Percentiles rank a stretch among this genome's conserved stretches.
phyloP scores from a whole-genome alignment of 1,140 invertebrate genomes.

The Magallana angulata region DNA sequence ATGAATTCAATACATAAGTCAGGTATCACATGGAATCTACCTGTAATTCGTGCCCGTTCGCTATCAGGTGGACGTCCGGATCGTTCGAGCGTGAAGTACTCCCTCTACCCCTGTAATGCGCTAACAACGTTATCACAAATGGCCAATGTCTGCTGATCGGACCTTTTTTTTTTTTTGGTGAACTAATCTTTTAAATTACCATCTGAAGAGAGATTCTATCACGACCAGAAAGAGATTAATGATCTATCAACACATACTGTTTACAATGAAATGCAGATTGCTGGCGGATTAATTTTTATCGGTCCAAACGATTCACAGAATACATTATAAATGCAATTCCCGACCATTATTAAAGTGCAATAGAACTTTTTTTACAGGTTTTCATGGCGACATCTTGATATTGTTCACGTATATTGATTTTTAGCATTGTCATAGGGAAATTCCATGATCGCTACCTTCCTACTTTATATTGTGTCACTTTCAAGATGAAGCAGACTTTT shows the following conservation, averaged over 20 bases:
- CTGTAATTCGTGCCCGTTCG: background rate
- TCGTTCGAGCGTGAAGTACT: background rate
- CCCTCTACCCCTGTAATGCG: background rate
- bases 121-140: background rate
- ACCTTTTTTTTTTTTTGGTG: background rate
- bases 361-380: slow-evolving; percentile 14
- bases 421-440: background rate
- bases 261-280: background rate
- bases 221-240: background rate
- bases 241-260: slow-evolving; percentile 1
- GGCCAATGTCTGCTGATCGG: background rate
- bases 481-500: too few relatives aligned
- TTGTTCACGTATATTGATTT: slow-evolving; percentile 16
- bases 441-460: slow-evolving; percentile 9
- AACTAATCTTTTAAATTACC: slow-evolving; percentile 13
- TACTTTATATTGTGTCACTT: slow-evolving; percentile 1
- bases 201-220: slow-evolving; percentile 24
- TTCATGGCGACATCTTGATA: background rate
- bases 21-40: background rate
- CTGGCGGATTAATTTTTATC: background rate
- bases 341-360: background rate
- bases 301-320: background rate
- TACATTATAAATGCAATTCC: background rate
- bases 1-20: background rate
- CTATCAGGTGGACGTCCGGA: slow-evolving; percentile 8